Percentiles rank a stretch among this genome's conserved stretches.
Evolutionary conservation across 2,797 vertebrate genomes (phyloP).

Genomic region (Hylomyscus alleni): DNA sequence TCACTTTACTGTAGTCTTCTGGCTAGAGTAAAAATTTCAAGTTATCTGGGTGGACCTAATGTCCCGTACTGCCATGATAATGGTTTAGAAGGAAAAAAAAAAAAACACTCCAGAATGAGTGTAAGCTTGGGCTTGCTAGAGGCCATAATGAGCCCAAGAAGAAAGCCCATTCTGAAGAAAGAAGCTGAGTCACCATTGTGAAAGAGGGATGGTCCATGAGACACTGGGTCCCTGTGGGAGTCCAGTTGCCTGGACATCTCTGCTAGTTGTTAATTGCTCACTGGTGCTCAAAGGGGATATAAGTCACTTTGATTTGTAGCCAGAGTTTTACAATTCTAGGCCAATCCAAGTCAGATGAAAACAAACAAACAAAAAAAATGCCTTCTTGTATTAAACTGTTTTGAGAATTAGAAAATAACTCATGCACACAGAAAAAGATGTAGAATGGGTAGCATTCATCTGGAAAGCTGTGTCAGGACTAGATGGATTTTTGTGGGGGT

Average conservation of each 20-base stretch:
- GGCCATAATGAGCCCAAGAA: not conserved
- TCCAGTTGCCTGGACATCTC: not conserved
- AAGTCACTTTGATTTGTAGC: slow-evolving; percentile 24
- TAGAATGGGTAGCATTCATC: slow-evolving; percentile 31
- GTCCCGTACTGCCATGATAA: not conserved
- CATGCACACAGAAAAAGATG: not conserved
- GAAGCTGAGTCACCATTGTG: not conserved
- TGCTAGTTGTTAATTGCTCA: slow-evolving; percentile 61
- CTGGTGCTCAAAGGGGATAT: not conserved
- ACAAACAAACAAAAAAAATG: slow-evolving; percentile 5
- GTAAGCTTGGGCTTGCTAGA: not conserved
- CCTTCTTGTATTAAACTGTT: slow-evolving; percentile 31
- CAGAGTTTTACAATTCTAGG: slow-evolving; percentile 6
- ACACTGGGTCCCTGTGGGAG: not conserved
- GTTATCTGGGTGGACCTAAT: not conserved
- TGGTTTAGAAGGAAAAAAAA: not conserved
- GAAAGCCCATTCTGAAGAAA: not conserved
- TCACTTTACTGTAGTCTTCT: not conserved
- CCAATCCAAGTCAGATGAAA: not conserved
- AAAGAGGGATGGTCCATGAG: not conserved
- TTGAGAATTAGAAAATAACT: not conserved
- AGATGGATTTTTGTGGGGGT: not conserved
- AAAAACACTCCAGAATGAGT: not conserved
- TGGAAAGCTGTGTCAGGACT: slow-evolving; percentile 57
- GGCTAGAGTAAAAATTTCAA: not conserved